These are phyloP conservation scores for Synergus itoensis DNA, from an alignment of 2,888 invertebrate species.

Conservation along the genomic window DNA sequence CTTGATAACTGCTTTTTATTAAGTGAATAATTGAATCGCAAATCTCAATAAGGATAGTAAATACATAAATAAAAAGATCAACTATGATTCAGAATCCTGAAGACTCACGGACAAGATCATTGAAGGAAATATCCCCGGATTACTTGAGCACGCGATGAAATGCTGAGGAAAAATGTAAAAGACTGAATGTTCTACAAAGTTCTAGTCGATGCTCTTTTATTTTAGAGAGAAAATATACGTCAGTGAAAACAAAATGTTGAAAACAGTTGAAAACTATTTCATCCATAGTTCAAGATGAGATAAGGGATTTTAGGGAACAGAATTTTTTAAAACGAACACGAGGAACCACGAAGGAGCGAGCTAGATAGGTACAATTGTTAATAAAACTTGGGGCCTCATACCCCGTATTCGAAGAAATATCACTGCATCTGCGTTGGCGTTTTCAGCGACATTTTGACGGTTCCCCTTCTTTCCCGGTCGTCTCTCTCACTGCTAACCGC, in stretches of 20 bases:
- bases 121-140: too few relatives aligned
- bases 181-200: neutral
- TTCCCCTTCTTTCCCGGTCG: slow-evolving; percentile 46
- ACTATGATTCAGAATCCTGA: slow-evolving; percentile 2
- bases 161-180: slow-evolving; percentile 1
- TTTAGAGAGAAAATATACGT: too few relatives aligned
- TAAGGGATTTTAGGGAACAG: too few relatives aligned
- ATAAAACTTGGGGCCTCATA: slow-evolving; percentile 4
- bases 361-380: neutral
- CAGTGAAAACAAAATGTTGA: too few relatives aligned
- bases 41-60: too few relatives aligned
- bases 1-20: too few relatives aligned
- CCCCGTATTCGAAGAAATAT: slow-evolving; percentile 47
- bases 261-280: too few relatives aligned
- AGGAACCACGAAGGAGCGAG: neutral
- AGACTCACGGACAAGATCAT: too few relatives aligned
- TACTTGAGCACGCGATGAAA: neutral
- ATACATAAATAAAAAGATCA: neutral
- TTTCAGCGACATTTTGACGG: slow-evolving; percentile 75
- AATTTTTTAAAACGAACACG: neutral
- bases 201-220: slow-evolving; percentile 6
- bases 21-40: too few relatives aligned
- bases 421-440: slow-evolving; percentile 73
- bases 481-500: slow-evolving; percentile 31
- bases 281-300: too few relatives aligned